These are phyloP conservation scores for Euclidia mi DNA, from an alignment of 2,888 invertebrate genomes.

Conservation along the genomic window DNA sequence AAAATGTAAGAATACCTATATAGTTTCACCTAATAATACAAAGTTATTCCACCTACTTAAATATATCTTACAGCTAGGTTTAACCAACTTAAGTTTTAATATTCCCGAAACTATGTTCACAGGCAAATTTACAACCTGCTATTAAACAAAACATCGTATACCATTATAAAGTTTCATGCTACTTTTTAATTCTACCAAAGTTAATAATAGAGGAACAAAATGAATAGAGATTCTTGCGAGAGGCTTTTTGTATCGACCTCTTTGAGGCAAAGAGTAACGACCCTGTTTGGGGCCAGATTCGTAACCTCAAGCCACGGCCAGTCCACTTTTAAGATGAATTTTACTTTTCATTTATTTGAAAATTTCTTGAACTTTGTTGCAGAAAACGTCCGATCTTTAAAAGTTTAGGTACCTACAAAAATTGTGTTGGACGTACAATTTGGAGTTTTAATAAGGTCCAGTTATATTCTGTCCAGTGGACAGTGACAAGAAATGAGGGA, in stretches of 20 bases:
- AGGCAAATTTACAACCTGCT: conserved; percentile 22
- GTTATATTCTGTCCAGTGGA: too few relatives aligned
- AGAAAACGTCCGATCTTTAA: conserved; percentile 30
- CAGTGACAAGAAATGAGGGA: too few relatives aligned
- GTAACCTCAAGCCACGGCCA: conserved; percentile 48
- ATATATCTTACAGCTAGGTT: background rate
- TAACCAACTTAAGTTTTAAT: background rate
- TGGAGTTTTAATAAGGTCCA: too few relatives aligned
- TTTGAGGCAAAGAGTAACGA: conserved; percentile 60
- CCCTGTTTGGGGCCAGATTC: conserved; percentile 62
- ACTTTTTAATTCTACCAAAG: conserved; percentile 53
- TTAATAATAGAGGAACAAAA: conserved; percentile 67
- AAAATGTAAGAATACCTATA: too few relatives aligned
- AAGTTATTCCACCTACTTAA: background rate
- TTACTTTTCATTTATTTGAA: conserved; percentile 50
- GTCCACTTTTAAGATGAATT: conserved; percentile 52
- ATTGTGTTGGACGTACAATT: background rate
- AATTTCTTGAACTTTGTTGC: conserved; percentile 41
- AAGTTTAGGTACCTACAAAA: background rate
- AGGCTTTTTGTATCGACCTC: conserved; percentile 61
- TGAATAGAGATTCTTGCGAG: conserved; percentile 61
- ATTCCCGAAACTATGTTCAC: conserved; percentile 3
- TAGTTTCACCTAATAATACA: too few relatives aligned
- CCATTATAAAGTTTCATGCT: conserved; percentile 53
- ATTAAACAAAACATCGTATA: conserved; percentile 29